These are phyloP conservation scores for Isichthys henryi DNA, from an alignment of 2,113 vertebrate genomes.

Conservation along the genomic window DNA sequence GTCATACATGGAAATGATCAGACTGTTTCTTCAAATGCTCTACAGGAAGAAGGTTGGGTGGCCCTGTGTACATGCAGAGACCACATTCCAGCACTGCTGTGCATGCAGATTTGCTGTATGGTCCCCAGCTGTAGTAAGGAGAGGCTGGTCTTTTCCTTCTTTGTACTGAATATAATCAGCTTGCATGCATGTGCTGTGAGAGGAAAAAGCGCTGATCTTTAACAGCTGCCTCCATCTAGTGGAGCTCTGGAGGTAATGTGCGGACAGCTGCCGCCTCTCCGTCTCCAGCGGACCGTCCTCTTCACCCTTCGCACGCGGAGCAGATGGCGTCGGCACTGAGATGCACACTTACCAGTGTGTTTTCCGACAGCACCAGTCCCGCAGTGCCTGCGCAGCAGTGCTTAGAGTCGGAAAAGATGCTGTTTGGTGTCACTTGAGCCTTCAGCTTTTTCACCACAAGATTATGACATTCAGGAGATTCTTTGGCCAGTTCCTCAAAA, in stretches of 20 bases:
- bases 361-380: background rate
- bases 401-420: background rate
- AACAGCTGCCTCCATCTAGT: background rate
- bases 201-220: background rate
- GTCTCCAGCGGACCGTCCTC: background rate
- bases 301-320: background rate
- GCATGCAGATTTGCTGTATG: background rate
- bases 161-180: background rate
- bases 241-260: background rate
- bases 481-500: background rate
- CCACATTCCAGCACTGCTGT: background rate
- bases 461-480: background rate
- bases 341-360: background rate
- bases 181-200: background rate
- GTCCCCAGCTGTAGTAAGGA: background rate
- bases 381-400: background rate
- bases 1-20: background rate
- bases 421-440: background rate
- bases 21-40: background rate
- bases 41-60: background rate
- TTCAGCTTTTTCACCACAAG: background rate
- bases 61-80: background rate
- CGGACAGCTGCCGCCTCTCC: background rate
- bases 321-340: background rate
- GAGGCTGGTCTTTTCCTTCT: background rate